These are phyloP conservation scores for Paratrypauchen microcephalus DNA, from an alignment of 2,797 vertebrate genomes.

Conservation along the genomic window DNA sequence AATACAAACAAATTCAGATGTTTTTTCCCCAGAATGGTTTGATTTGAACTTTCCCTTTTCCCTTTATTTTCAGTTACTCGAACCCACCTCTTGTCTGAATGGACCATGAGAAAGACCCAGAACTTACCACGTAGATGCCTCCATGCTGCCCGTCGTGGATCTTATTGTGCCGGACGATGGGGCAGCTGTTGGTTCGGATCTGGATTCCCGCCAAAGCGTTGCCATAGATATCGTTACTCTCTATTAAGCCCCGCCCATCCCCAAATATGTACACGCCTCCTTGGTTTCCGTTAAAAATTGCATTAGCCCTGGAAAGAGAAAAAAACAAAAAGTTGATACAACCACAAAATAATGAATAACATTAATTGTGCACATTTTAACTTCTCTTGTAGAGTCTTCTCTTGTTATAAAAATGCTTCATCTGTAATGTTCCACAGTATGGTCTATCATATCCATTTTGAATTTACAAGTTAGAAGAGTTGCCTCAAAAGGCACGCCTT, in stretches of 20 bases:
- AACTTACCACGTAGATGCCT: conserved; percentile 96
- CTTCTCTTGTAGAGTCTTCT: too few relatives aligned
- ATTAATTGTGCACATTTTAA: too few relatives aligned
- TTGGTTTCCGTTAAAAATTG: conserved; percentile 99
- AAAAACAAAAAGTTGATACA: background rate
- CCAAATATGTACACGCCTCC: conserved; percentile 99
- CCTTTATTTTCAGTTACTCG: too few relatives aligned
- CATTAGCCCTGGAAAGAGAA: conserved; percentile 85
- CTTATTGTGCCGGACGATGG: conserved; percentile 99
- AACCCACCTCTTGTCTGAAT: background rate
- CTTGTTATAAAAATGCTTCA: too few relatives aligned
- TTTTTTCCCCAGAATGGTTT: too few relatives aligned
- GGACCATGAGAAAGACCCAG: conserved; percentile 18
- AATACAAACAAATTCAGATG: too few relatives aligned
- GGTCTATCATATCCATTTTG: too few relatives aligned
- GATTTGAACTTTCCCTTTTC: too few relatives aligned
- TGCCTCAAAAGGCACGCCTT: too few relatives aligned
- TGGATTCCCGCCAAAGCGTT: conserved; percentile 99
- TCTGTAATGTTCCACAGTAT: too few relatives aligned
- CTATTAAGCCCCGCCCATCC: conserved; percentile 98
- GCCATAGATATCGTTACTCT: conserved; percentile 99
- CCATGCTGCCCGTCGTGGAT: conserved; percentile 99
- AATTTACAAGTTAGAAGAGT: too few relatives aligned
- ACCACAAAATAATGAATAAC: background rate
- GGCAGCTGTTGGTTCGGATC: conserved; percentile 99